Evolutionary conservation across 53 echinoderm and acorn worm genomes (phyloP).

Genomic region (Pentamera pediparva): DNA sequence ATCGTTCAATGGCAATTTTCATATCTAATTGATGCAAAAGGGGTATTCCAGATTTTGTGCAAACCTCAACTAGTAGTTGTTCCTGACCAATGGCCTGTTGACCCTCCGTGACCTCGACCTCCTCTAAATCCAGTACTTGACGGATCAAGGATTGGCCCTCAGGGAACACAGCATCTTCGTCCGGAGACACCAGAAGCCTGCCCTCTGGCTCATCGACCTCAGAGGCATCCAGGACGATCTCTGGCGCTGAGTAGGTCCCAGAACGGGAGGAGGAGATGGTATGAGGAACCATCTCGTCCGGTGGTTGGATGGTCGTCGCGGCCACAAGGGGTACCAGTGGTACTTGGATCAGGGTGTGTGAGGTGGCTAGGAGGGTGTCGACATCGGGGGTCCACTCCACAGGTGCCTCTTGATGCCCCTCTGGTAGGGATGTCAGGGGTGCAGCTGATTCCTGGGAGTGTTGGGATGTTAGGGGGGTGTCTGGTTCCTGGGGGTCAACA

Average conservation of each 20-base stretch:
- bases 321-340: slow-evolving; percentile 69
- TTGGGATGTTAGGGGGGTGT: slow-evolving; percentile 47
- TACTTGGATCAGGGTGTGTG: slow-evolving; percentile 58
- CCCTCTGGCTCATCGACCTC: slow-evolving; percentile 15
- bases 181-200: slow-evolving; percentile 11
- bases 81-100: too few relatives aligned
- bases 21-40: too few relatives aligned
- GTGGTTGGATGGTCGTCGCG: slow-evolving; percentile 21
- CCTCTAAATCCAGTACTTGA: neutral
- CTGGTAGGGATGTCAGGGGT: too few relatives aligned
- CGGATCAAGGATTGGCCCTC: neutral
- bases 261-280: neutral
- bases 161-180: neutral
- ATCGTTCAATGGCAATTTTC: too few relatives aligned
- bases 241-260: slow-evolving; percentile 36
- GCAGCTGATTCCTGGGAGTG: too few relatives aligned
- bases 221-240: slow-evolving; percentile 20
- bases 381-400: slow-evolving; percentile 37
- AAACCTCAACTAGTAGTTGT: too few relatives aligned
- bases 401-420: neutral
- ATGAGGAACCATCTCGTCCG: slow-evolving; percentile 4
- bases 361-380: slow-evolving; percentile 56
- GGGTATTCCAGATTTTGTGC: too few relatives aligned
- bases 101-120: neutral
- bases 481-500: slow-evolving; percentile 50